Base-by-base conservation (phyloP, 2,888 invertebrate genomes). In the Theodoxus fluviatilis region DNA sequence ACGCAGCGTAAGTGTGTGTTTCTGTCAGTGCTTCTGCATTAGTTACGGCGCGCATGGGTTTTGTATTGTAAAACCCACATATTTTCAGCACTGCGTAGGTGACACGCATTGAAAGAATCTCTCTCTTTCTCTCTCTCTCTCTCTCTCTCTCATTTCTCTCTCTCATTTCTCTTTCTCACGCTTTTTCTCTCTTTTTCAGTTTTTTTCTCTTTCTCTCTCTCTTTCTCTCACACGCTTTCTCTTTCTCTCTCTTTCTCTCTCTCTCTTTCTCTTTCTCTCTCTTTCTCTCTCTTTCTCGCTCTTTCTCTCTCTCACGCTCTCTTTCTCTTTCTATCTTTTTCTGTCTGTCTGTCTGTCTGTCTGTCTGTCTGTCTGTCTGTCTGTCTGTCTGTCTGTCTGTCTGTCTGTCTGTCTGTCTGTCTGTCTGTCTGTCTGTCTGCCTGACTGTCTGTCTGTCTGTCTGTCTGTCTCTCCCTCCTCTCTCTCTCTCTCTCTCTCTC, bases 191-290 rank as follows among this genome's bases (percentile, higher is more conserved):
- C 40, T 43, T 43, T 57, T 40, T 61, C 40, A 33, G 25, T 59
- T 33, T 61, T 64, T 64, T 35, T 61, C 63, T 69, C 43, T 63
- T 63, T 69, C 49, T 69, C 63, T 63, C 61, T 65, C 57, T 49
- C 40, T 35, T 47, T 69, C 35, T 63, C 33, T 35, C 49, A 49
- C 43, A 47, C 37, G 3, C 38, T 37, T 31, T 47, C 33, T 47
- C 25, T 63, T 18, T 40, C 25, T 55, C 18, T 37, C 2, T 9
- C 35, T 66, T 3, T 22, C 3, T 6, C 18, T 15, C 15, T 40
- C 31, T 40, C 15, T 66, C 9, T 43, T 2, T 66, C 3, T 66
- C 31, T 66, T 31, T 18, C 15, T 66, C 7, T 38, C 6, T 38
- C 22, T 15, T 40, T 18, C 40, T 6, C 9, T 18, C 15, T 22